Evolutionary conservation across 37 sponge, comb jelly and placozoan genomes (phyloP).

Genomic region (Crambe crambe): DNA sequence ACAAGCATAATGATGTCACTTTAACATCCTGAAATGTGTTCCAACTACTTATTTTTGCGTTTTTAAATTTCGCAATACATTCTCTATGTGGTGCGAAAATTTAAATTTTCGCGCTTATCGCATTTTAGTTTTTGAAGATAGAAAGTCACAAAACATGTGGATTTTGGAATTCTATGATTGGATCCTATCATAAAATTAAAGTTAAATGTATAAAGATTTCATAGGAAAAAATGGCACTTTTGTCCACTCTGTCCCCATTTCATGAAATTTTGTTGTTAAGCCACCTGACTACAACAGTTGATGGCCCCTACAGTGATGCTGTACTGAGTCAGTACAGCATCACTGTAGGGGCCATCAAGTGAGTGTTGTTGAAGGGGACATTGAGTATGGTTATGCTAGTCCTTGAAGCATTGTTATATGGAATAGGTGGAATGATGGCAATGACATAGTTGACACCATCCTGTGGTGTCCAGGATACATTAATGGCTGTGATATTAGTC

Average conservation of each 20-base stretch:
- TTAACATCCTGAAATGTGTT: neutral
- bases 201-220: neutral
- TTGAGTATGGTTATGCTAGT: too few relatives aligned
- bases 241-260: conserved; percentile 1
- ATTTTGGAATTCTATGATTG: too few relatives aligned
- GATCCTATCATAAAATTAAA: neutral
- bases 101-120: neutral
- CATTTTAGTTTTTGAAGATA: neutral
- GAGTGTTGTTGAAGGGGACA: too few relatives aligned
- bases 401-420: too few relatives aligned
- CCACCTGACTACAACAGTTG: conserved; percentile 9
- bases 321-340: too few relatives aligned
- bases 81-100: neutral
- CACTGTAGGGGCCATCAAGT: too few relatives aligned
- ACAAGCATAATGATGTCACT: neutral
- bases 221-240: neutral
- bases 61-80: neutral
- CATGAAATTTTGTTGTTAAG: conserved; percentile 8
- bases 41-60: neutral
- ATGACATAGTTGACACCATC: too few relatives aligned
- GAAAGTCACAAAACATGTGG: too few relatives aligned
- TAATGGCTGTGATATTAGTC: too few relatives aligned
- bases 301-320: too few relatives aligned
- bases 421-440: too few relatives aligned
- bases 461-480: too few relatives aligned